Evolutionary conservation across 2,113 vertebrate species (phyloP).

Genomic region (Python bivittatus): DNA sequence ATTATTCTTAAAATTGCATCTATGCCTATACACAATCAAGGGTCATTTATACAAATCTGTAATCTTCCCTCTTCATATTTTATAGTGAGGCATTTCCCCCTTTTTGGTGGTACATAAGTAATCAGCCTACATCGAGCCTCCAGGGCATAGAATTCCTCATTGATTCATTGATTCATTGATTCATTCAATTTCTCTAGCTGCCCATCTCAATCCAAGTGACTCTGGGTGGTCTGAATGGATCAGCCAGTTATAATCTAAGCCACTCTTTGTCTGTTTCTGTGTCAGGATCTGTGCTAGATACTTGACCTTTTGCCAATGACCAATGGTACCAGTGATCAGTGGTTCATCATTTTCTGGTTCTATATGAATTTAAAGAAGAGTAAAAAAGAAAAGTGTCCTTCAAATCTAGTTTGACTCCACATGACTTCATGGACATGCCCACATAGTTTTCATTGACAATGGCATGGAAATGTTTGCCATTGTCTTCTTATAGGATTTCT

Average conservation of each 20-base stretch:
- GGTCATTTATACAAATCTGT: neutral
- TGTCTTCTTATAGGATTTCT: too few species aligned
- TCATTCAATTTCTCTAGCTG: too few species aligned
- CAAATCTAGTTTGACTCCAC: too few species aligned
- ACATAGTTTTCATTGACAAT: too few species aligned
- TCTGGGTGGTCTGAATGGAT: neutral
- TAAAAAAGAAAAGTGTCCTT: neutral
- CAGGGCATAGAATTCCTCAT: neutral
- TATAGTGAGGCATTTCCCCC: too few species aligned
- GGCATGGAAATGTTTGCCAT: too few species aligned
- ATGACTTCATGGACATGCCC: too few species aligned
- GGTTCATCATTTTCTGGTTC: neutral
- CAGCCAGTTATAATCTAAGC: neutral
- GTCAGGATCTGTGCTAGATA: neutral
- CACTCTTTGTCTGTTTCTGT: neutral
- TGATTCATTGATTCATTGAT: too few species aligned
- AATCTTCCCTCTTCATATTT: neutral
- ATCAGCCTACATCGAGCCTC: too few species aligned
- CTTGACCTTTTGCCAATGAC: too few species aligned
- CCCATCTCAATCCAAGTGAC: too few species aligned
- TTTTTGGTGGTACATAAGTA: neutral
- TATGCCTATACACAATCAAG: neutral
- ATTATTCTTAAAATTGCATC: neutral
- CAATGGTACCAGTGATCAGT: neutral
- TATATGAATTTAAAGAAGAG: neutral